phyloP scores from a whole-genome alignment of 2,888 invertebrate species.

The Syrista parreyssii region DNA sequence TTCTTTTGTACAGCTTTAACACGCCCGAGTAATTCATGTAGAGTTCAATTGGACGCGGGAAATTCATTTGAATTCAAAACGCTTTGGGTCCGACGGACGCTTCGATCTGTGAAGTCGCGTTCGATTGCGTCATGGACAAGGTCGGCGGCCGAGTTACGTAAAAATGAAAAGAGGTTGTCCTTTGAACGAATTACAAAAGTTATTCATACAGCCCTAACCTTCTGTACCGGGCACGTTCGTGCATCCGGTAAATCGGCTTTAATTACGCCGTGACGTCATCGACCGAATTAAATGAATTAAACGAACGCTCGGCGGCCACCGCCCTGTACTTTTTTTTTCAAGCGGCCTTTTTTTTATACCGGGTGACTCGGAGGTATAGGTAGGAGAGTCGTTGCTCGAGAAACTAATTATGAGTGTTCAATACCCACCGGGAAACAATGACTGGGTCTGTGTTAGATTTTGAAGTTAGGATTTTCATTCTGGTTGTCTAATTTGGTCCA shows the following conservation, averaged over 20 bases:
- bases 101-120: not conserved
- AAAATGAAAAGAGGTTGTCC: not conserved
- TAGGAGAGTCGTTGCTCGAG: not conserved
- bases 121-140: not conserved
- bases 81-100: too few relatives aligned
- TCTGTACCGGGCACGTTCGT: not conserved
- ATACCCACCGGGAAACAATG: not conserved
- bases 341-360: not conserved
- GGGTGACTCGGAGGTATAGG: not conserved
- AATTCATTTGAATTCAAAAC: not conserved
- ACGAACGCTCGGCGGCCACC: not conserved
- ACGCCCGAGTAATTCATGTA: not conserved
- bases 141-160: not conserved
- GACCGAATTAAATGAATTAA: conserved; percentile 1
- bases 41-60: not conserved
- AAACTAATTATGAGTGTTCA: not conserved
- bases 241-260: conserved; percentile 1
- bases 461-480: not conserved
- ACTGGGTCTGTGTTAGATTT: not conserved
- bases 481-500: not conserved
- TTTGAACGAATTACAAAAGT: not conserved
- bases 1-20: too few relatives aligned
- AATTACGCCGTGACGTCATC: not conserved
- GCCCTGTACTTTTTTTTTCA: not conserved
- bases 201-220: not conserved